Percentiles rank a stretch among this genome's conserved stretches.
phyloP scores from a whole-genome alignment of 2,113 vertebrate species.

The Tinamus guttatus region DNA sequence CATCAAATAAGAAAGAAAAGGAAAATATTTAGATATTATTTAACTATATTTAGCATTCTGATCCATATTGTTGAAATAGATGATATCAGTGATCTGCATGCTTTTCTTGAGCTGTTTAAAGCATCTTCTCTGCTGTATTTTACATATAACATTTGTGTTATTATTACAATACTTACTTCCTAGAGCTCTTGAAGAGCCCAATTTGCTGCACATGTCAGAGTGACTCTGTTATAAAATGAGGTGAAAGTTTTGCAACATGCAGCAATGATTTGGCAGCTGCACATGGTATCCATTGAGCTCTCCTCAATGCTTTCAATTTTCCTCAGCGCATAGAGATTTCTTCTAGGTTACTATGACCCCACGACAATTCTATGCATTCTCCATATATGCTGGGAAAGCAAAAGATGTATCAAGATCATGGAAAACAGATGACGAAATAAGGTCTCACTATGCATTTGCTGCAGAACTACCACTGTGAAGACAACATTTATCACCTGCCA shows the following conservation, averaged over 20 bases:
- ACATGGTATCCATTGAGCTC: background rate
- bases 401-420: background rate
- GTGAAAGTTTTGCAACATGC: background rate
- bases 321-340: background rate
- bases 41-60: background rate
- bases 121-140: background rate
- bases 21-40: constrained; percentile 28
- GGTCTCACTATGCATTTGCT: background rate
- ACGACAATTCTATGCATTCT: background rate
- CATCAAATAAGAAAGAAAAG: constrained; percentile 25
- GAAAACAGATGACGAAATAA: background rate
- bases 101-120: background rate
- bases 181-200: background rate
- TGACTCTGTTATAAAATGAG: background rate
- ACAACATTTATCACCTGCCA: background rate
- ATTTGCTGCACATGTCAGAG: background rate
- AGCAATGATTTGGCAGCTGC: background rate
- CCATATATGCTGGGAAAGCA: background rate
- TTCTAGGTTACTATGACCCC: background rate
- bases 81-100: background rate
- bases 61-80: background rate
- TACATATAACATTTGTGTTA: background rate
- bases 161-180: background rate
- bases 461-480: background rate
- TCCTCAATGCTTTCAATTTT: background rate